phyloP scores from a whole-genome alignment of 2,113 vertebrate species.

The Neogale vison region DNA sequence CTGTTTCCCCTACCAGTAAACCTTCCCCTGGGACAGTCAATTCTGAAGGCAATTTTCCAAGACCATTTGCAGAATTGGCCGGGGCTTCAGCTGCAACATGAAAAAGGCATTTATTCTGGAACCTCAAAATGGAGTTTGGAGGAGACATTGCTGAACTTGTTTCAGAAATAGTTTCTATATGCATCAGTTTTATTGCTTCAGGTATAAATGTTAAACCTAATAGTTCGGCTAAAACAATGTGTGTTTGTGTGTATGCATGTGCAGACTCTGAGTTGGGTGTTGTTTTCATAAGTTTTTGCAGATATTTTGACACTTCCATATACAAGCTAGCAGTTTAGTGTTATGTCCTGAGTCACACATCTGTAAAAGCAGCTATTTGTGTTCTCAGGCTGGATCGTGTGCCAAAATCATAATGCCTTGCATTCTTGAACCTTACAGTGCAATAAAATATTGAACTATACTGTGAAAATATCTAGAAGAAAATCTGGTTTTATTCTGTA shows the following conservation, averaged over 20 bases:
- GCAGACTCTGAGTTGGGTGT: background rate
- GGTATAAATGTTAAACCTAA: constrained; percentile 81
- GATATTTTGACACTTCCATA: constrained; percentile 52
- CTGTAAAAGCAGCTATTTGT: constrained; percentile 37
- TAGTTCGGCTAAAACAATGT: constrained; percentile 56
- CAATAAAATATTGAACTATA: constrained; percentile 64
- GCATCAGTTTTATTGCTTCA: constrained; percentile 82
- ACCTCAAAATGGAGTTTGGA: constrained; percentile 82
- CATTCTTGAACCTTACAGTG: constrained; percentile 21
- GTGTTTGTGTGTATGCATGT: background rate
- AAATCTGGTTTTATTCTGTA: constrained; percentile 23
- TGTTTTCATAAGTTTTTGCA: constrained; percentile 41
- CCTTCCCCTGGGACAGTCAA: constrained; percentile 82
- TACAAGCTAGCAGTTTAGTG: background rate
- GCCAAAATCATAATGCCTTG: background rate
- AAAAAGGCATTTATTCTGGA: constrained; percentile 86
- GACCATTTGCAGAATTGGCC: constrained; percentile 84
- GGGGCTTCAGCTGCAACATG: constrained; percentile 77
- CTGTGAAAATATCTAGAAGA: constrained; percentile 44
- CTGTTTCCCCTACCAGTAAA: constrained; percentile 82
- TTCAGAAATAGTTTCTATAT: constrained; percentile 83
- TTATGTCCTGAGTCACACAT: constrained; percentile 17
- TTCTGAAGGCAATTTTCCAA: constrained; percentile 86
- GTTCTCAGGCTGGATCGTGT: background rate
- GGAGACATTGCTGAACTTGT: constrained; percentile 83